Conservation (phyloP, 1,140 invertebrate genomes). For the Frieseomelitta varia region DNA sequence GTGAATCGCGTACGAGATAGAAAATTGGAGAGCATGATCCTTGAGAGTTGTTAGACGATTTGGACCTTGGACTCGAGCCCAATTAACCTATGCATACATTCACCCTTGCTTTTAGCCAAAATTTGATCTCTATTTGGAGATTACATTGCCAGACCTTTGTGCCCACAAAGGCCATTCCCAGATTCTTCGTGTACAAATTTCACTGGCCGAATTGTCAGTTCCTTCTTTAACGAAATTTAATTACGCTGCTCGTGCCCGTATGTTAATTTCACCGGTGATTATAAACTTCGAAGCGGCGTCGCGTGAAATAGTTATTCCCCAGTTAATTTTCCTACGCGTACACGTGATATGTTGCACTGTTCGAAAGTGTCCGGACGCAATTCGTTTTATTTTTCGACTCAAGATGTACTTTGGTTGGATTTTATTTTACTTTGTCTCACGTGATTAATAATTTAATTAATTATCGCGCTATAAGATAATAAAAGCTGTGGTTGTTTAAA, state of each 20-base stretch:
- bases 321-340: too few species aligned
- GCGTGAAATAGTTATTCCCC: background rate
- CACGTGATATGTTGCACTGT: too few species aligned
- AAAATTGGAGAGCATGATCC: conserved; percentile 8
- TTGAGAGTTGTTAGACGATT: conserved; percentile 28
- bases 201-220: too few species aligned
- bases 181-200: background rate
- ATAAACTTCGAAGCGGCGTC: background rate
- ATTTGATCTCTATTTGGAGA: conserved; percentile 32
- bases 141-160: background rate
- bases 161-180: background rate
- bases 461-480: too few species aligned
- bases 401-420: too few species aligned
- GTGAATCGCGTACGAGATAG: background rate
- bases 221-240: background rate
- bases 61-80: conserved; percentile 19
- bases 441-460: too few species aligned
- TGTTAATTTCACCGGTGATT: background rate
- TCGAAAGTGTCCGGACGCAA: too few species aligned
- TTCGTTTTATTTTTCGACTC: too few species aligned
- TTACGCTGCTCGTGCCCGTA: background rate
- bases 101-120: conserved; percentile 2
- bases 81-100: conserved; percentile 27
- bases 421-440: too few species aligned
- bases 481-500: too few species aligned